Base-by-base conservation (phyloP, 2,797 vertebrate genomes). In the Catharus ustulatus region DNA sequence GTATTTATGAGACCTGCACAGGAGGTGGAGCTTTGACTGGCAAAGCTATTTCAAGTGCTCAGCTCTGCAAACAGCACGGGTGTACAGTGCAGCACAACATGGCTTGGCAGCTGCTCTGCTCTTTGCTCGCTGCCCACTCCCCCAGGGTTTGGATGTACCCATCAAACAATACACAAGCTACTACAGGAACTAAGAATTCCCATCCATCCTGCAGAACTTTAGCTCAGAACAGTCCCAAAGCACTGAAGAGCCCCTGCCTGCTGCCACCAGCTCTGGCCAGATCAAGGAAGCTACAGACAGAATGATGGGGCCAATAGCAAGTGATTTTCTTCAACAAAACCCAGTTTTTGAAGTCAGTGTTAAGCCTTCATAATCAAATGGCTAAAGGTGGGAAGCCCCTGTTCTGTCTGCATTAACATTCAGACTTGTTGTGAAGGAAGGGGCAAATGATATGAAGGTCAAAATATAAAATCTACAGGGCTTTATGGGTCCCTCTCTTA, bases 21-120 rank as follows among this genome's bases (percentile, higher is more conserved):
- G 55, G 40, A 90, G 79, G 77, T 82, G 87, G 80, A 93, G 79
- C 88, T 95, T 72, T 69, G 64, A 74, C 80, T 77, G 30, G 79
- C 40, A 87, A 73, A 95, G 81, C 71, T 73, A 26, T 83, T 63
- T 95, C 74, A 83, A 86, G 78, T 84, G 89, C 81, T 86, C 75
- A 90, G 78, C 81, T 89, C 69, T 86, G 85, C 91, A 83, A 92
- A 90, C 52, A 81, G 64, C 73, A 86, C 9, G 5, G 49, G 83
- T 59, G 40, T 89, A 82, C 77, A 92, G 75, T 20, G 0, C 48
- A 88, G 93, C 85, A 87, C 49, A 62, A 84, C 15, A 8, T 0
- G 0, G 87, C 73, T 40, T 63, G 79, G 85, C 64, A 93, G 87
- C 81, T 89, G 61, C 80, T 92, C 55, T 43, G 66, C 49, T 73